Evolutionary conservation across 1,140 invertebrate genomes (phyloP), one percentile per base, ranked within the genome.

Genomic region (Drosophila saltans): DNA sequence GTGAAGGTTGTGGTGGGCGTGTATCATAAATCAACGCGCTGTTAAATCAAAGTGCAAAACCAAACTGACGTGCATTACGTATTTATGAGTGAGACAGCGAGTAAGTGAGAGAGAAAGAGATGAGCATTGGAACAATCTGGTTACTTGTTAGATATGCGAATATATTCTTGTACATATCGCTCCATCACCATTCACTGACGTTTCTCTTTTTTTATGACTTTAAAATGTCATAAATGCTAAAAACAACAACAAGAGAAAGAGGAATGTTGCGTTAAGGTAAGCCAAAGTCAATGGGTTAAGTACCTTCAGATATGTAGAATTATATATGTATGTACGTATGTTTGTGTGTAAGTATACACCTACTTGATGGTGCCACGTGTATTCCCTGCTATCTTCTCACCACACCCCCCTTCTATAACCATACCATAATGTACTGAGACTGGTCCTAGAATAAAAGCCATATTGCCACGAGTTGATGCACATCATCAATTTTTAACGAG

Each of bases 401-500:
- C 28, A 30, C 4, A 7, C 26, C 45, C 11, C 36, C 48, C 16
- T 16, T 16, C 16, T 30, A 30, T 30, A 36, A 2, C 11, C 26
- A 61, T 41, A 41, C 36, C 40, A 45, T 43, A 43, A 43, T 10
- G 45, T 52, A 9, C 56, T 59, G 60, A 58, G 69, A 72, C 73
- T 75, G 56, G 72, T 69, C 68, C 74, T 69, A 81, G 75, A 61
- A 67, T 39, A 65, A 64, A 67, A 36, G 57, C 71, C 66, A 60
- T 77, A 81, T 76, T 69, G 78, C 70, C 72, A 71, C 82, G 71
- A 82, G 77, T 81, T 85, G 82, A 85, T 85, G 82, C 82, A 86
- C 83, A 88, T 86, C 82, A 81, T 86, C 83, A 86, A 88, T 88
- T 88, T 88, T 86, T 82, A 88, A 86, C 82, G 79, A 88, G 79